Evolutionary conservation across 2,113 vertebrate genomes (phyloP).

Genomic region (Furnarius figulus): DNA sequence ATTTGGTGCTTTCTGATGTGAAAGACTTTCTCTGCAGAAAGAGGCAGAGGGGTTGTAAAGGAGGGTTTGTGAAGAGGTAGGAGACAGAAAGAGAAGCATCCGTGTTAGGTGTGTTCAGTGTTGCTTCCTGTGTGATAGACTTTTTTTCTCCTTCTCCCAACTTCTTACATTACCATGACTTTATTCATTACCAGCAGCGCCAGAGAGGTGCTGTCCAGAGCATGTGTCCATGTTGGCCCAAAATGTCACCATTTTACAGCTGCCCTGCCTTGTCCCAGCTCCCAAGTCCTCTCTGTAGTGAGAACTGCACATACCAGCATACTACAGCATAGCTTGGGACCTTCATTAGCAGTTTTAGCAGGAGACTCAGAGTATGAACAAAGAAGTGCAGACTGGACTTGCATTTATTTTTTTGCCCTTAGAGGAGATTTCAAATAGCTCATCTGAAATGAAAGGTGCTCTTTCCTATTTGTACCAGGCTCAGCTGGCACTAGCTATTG

Average conservation of each 20-base stretch:
- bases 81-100: background rate
- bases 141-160: background rate
- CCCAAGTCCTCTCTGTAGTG: background rate
- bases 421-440: background rate
- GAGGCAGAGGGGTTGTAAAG: background rate
- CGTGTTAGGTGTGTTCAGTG: background rate
- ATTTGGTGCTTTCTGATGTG: background rate
- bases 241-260: background rate
- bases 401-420: background rate
- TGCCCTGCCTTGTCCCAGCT: background rate
- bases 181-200: background rate
- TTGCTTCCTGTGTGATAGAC: accelerated
- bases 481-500: background rate
- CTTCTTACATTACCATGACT: background rate
- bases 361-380: background rate
- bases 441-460: background rate
- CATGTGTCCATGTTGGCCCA: accelerated
- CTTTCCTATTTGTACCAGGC: background rate
- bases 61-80: background rate
- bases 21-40: background rate
- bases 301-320: background rate
- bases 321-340: background rate
- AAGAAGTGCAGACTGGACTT: background rate
- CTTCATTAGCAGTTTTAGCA: background rate
- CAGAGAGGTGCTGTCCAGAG: background rate